Evolutionary conservation across 2,797 vertebrate species (phyloP).

Genomic region (Eulemur coronatus): DNA sequence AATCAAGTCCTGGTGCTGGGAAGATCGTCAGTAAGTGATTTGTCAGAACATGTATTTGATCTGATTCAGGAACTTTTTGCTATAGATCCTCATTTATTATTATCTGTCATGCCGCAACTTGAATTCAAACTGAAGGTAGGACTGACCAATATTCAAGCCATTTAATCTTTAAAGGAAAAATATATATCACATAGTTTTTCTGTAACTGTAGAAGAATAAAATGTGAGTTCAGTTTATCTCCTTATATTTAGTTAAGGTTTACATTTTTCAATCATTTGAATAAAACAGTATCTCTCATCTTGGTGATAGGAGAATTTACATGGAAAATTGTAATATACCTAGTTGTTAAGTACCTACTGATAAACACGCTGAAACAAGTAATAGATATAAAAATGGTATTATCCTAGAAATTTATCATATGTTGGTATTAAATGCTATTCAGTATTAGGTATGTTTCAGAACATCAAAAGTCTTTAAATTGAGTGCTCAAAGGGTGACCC

Average conservation of each 20-base stretch:
- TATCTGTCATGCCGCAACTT: constrained; percentile 98
- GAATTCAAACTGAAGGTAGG: constrained; percentile 99
- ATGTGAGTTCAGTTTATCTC: background rate
- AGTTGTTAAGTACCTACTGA: background rate
- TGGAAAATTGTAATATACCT: background rate
- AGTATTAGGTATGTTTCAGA: constrained; percentile 9
- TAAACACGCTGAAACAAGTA: background rate
- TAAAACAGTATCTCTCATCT: constrained; percentile 9
- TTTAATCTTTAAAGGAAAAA: constrained; percentile 19
- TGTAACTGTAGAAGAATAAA: background rate
- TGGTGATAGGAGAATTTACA: background rate
- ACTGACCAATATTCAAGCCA: constrained; percentile 16
- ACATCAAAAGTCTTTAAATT: background rate
- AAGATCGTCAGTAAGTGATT: constrained; percentile 98
- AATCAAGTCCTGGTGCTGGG: constrained; percentile 99
- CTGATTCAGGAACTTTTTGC: constrained; percentile 99
- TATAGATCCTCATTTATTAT: constrained; percentile 96
- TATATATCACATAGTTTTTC: background rate
- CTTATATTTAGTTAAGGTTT: background rate
- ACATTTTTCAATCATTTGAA: background rate
- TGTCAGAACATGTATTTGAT: constrained; percentile 99
- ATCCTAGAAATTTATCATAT: background rate
- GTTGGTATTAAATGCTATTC: background rate
- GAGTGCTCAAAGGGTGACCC: background rate
- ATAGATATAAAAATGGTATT: background rate